A percentile compares a stretch with the other conserved stretches of the same genome.
Conservation (phyloP, 2,888 invertebrate genomes). For the Leuctra nigra region DNA sequence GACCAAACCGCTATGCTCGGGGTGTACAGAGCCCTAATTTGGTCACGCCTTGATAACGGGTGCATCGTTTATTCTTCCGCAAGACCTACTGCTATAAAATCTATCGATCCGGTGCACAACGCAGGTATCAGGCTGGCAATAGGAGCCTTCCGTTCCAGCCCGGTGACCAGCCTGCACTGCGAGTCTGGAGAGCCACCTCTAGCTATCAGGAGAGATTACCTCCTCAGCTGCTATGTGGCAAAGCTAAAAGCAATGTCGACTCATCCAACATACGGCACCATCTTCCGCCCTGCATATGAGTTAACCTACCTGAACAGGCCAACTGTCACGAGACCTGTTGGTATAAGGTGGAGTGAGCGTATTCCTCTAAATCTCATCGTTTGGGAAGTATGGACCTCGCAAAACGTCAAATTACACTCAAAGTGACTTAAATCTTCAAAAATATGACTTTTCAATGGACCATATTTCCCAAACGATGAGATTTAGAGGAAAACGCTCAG, state of each 20-base stretch:
- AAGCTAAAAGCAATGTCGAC: neutral
- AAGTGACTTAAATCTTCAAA: too few species aligned
- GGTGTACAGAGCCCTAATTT: constrained; percentile 7
- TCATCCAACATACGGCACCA: constrained; percentile 13
- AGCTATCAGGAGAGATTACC: neutral
- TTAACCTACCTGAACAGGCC: too few species aligned
- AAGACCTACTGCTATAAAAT: neutral
- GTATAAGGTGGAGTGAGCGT: too few species aligned
- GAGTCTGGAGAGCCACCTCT: constrained; percentile 2
- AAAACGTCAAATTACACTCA: too few species aligned
- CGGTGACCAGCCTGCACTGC: neutral
- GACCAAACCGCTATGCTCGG: constrained; percentile 10
- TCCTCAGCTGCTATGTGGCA: neutral
- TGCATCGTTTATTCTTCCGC: constrained; percentile 10
- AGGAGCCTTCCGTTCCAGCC: constrained; percentile 18
- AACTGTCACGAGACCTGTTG: too few species aligned
- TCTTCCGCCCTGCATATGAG: too few species aligned
- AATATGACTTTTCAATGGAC: too few species aligned
- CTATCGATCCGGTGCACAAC: neutral
- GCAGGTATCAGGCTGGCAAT: neutral
- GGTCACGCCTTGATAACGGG: constrained; percentile 6
- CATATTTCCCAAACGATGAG: too few species aligned
- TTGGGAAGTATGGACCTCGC: too few species aligned
- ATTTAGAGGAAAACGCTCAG: too few species aligned
- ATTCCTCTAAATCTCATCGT: too few species aligned